Percentiles rank a stretch among this genome's conserved stretches.
These are phyloP conservation scores for Erpetoichthys calabaricus DNA, from an alignment of 2,797 vertebrate genomes.

Conservation along the genomic window DNA sequence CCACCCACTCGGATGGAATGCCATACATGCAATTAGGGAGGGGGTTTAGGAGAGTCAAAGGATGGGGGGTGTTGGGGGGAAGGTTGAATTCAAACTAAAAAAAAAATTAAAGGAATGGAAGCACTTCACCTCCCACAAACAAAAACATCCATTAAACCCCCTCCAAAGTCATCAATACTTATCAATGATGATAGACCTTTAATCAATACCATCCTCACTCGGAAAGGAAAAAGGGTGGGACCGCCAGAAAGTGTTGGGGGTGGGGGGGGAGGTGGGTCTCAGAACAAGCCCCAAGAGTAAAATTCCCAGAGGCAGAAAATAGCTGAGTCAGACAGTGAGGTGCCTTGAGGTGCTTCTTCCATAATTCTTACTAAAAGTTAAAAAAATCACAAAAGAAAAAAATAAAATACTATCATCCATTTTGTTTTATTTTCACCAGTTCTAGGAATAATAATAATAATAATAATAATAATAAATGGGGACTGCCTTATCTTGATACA, in stretches of 20 bases:
- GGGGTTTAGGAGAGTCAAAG: slow-evolving; percentile 27
- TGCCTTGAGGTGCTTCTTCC: not conserved
- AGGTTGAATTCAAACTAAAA: slow-evolving; percentile 6
- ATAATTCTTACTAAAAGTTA: too few relatives aligned
- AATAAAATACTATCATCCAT: too few relatives aligned
- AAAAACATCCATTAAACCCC: slow-evolving; percentile 56
- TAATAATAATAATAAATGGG: too few relatives aligned
- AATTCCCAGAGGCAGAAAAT: slow-evolving; percentile 71
- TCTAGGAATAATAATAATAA: too few relatives aligned
- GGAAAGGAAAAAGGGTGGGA: slow-evolving; percentile 32
- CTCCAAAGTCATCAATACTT: slow-evolving; percentile 67
- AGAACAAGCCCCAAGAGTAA: slow-evolving; percentile 25
- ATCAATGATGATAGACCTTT: slow-evolving; percentile 48
- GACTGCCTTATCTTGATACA: too few relatives aligned
- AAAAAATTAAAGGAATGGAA: slow-evolving; percentile 21
- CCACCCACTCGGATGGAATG: slow-evolving; percentile 86
- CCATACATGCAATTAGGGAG: slow-evolving; percentile 62
- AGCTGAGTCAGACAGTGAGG: slow-evolving; percentile 35
- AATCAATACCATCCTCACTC: slow-evolving; percentile 40
- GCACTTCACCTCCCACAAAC: slow-evolving; percentile 43
- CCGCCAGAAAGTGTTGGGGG: slow-evolving; percentile 29
- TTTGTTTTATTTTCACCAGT: too few relatives aligned
- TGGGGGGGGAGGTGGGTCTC: slow-evolving; percentile 38
- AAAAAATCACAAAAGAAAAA: too few relatives aligned
- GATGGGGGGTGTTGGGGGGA: slow-evolving; percentile 2